Evolutionary conservation across 2,888 invertebrate species (phyloP).

Genomic region (Thereva unica): DNA sequence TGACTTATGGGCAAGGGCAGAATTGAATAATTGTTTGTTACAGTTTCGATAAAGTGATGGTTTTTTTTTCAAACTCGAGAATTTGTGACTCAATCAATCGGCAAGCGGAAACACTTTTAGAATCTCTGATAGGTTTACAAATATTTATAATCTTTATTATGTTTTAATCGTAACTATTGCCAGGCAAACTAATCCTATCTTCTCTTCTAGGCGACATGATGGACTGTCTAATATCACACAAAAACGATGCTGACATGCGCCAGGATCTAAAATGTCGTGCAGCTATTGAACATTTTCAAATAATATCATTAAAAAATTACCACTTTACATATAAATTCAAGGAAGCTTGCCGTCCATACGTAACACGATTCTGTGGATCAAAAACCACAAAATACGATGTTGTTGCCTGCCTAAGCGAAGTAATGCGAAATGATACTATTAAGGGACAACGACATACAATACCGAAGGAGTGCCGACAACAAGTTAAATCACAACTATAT

Average conservation of each 20-base stretch:
- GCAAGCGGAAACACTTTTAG: too few species aligned
- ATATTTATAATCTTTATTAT: too few species aligned
- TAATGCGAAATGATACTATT: slow-evolving; percentile 87
- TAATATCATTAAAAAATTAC: slow-evolving; percentile 90
- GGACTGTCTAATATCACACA: slow-evolving; percentile 91
- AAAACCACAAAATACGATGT: slow-evolving; percentile 77
- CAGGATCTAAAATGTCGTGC: slow-evolving; percentile 82
- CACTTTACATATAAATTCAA: slow-evolving; percentile 94
- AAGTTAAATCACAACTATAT: slow-evolving; percentile 86
- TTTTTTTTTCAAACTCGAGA: too few species aligned
- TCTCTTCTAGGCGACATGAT: slow-evolving; percentile 71
- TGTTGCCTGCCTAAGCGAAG: slow-evolving; percentile 71
- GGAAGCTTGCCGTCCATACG: slow-evolving; percentile 86
- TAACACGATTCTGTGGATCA: slow-evolving; percentile 69
- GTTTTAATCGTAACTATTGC: too few species aligned
- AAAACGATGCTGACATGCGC: slow-evolving; percentile 82
- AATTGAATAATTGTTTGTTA: too few species aligned
- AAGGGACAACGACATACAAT: slow-evolving; percentile 76
- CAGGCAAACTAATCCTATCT: background rate
- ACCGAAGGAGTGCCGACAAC: slow-evolving; percentile 86
- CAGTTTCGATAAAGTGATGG: too few species aligned
- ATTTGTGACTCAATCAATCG: too few species aligned
- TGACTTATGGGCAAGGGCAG: too few species aligned
- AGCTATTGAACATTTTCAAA: slow-evolving; percentile 95
- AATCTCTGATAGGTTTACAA: too few species aligned